phyloP scores from a whole-genome alignment of 2,888 invertebrate genomes.

The Tetranychus piercei region DNA sequence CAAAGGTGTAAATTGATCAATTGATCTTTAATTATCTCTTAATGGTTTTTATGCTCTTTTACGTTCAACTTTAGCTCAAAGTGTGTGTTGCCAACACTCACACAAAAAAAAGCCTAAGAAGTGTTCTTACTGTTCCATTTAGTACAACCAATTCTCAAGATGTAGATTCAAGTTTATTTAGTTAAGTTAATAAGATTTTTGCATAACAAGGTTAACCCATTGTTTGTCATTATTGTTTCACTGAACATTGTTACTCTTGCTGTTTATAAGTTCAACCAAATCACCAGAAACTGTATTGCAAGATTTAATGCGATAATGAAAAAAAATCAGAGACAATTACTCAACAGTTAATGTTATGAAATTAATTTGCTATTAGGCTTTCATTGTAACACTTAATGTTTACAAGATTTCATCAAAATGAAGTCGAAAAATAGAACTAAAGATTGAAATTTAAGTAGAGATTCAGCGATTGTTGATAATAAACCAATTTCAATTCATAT shows the following conservation, averaged over 20 bases:
- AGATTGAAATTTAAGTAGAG: no score
- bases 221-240: not conserved
- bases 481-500: no score
- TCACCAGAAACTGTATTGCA: no score
- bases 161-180: not conserved
- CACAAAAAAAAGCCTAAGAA: not conserved
- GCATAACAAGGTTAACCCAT: not conserved
- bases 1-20: constrained; percentile 1
- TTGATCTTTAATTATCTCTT: not conserved
- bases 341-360: no score
- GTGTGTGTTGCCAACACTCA: not conserved
- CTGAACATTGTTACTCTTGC: not conserved
- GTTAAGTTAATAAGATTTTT: not conserved
- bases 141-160: not conserved
- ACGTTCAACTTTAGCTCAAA: not conserved
- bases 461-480: no score
- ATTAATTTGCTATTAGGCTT: no score
- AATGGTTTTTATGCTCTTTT: not conserved
- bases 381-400: no score
- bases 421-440: no score
- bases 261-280: no score
- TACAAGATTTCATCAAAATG: no score
- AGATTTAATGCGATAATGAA: no score
- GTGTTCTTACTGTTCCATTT: not conserved
- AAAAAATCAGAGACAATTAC: no score